phyloP scores from a whole-genome alignment of 2,113 vertebrate species.

The Cheirogaleus medius region DNA sequence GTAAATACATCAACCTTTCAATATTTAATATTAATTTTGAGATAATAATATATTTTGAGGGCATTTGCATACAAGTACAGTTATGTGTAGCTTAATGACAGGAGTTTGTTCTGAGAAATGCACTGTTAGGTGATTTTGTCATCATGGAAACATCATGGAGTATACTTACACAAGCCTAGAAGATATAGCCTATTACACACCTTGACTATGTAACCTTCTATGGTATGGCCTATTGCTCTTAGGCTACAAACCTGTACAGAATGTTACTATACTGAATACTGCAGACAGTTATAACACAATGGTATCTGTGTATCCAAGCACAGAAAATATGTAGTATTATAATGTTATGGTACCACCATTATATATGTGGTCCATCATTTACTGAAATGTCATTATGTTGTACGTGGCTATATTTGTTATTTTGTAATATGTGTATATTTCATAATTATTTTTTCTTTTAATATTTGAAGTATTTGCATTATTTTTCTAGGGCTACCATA shows the following conservation, averaged over 20 bases:
- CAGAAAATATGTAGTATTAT: not conserved
- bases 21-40: not conserved
- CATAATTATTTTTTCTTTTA: not conserved
- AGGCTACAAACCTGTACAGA: not conserved
- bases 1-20: not conserved
- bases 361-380: not conserved
- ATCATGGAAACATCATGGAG: not conserved
- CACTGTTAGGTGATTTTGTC: not conserved
- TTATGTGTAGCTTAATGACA: not conserved
- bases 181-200: not conserved
- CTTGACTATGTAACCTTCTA: not conserved
- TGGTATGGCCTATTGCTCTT: not conserved
- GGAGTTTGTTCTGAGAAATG: not conserved
- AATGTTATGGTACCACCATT: not conserved
- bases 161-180: not conserved
- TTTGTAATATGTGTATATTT: not conserved
- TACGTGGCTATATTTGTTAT: not conserved
- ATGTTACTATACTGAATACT: not conserved
- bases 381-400: not conserved
- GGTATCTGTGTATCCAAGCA: not conserved
- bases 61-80: slow-evolving; percentile 70
- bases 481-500: not conserved
- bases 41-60: not conserved
- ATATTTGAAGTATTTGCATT: not conserved
- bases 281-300: not conserved